Evolutionary conservation across 2,888 invertebrate genomes (phyloP).

Genomic region (Microctonus hyperodae): DNA sequence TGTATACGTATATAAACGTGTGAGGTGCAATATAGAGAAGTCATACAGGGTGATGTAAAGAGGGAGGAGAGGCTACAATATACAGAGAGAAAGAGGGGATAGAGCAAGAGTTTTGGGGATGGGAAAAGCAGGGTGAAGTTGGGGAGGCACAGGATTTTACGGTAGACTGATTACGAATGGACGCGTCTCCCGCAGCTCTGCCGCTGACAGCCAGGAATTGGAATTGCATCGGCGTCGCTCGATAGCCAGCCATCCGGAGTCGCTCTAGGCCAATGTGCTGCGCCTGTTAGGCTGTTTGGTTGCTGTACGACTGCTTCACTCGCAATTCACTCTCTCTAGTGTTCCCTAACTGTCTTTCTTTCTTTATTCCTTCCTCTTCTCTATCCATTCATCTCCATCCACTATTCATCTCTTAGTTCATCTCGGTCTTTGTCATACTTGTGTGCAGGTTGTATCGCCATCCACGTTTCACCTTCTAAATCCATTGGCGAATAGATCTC

Average conservation of each 20-base stretch:
- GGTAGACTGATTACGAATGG: conserved; percentile 63
- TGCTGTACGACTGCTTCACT: conserved; percentile 35
- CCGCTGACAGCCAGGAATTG: conserved; percentile 64
- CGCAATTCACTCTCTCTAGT: conserved; percentile 22
- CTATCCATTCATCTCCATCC: too few relatives aligned
- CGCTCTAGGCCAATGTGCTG: conserved; percentile 30
- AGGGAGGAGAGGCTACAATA: conserved; percentile 28
- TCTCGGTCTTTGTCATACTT: conserved; percentile 14
- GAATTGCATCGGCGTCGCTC: conserved; percentile 64
- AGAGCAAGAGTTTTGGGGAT: conserved; percentile 9
- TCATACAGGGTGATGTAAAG: conserved; percentile 41
- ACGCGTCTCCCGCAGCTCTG: conserved; percentile 63
- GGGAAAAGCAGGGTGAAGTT: conserved; percentile 17
- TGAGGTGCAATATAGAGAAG: conserved; percentile 27
- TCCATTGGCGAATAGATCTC: conserved; percentile 1
- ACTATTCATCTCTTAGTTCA: conserved; percentile 17
- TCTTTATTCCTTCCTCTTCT: too few relatives aligned
- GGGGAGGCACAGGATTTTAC: conserved; percentile 61
- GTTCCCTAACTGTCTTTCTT: conserved; percentile 24
- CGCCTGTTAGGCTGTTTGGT: conserved; percentile 45
- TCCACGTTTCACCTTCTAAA: conserved; percentile 23
- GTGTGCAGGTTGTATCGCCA: not conserved
- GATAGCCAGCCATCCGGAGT: conserved; percentile 60
- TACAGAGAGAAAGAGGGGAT: conserved; percentile 26
- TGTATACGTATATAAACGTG: not conserved